Base-by-base conservation (phyloP, 2,888 invertebrate species). In the Lasioglossum vierecki region DNA sequence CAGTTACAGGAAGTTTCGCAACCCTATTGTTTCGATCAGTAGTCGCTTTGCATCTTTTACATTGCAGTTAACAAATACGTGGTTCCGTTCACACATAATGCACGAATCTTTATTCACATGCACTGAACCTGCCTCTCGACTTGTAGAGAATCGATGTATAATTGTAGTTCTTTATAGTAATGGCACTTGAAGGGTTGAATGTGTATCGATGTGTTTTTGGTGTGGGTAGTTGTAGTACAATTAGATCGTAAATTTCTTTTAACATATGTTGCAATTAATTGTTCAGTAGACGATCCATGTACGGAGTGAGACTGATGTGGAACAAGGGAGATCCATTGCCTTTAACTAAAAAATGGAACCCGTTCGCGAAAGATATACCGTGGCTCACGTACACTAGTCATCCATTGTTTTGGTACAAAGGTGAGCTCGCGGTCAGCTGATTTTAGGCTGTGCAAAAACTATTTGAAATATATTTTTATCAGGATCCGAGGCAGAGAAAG, bases 371-470 rank as follows among this genome's bases (percentile, higher is more conserved):
- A 84, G 96, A 97, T 83, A 97, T 98, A 86, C 98, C 98, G 0
- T 97, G 97, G 95, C 95, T 97, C 53, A 98, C 98, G 0, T 97
- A 97, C 90, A 96, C 97, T 0, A 98, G 97, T 80, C 98, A 98
- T 95, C 98, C 98, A 11, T 96, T 98, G 60, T 96, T 96, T 92
- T 97, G 96, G 96, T 96, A 97, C 92, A 97, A 97, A 96, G 97
- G 97, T 97, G 95, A 86, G 80, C 86, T 11, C 71, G 11, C 30
- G 8, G 9, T 39, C 30, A 9, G 22, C 0, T 4, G 0, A 39
- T 57, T 9, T 22, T 35, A 35, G 18, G 18, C 30, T 4, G 1
- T 18, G 9, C 4, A 22, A 0, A 22, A 35, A 68, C 39, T 22
- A 30, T 8, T 68, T 4, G 18, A 2, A 22, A 35, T 66, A 22